Evolutionary conservation across 1,140 invertebrate species (phyloP), one percentile per base, ranked within the genome.

Genomic region (Drosophila tani): DNA sequence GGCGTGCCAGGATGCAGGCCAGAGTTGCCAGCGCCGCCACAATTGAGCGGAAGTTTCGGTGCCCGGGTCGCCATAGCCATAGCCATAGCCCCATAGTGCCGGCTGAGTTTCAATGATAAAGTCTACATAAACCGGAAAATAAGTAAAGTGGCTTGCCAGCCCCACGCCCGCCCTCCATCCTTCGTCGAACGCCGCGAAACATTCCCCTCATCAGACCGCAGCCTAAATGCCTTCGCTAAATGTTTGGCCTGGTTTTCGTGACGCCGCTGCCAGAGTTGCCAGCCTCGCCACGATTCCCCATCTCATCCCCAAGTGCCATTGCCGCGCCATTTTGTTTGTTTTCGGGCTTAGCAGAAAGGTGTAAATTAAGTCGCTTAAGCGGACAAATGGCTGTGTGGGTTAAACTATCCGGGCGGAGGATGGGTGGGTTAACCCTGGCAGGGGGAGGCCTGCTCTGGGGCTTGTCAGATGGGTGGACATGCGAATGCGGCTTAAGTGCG

Each of bases 61-160:
- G 68, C 68, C 67, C 69, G 46, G 70, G 68, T 73, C 65, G 68
- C 69, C 68, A 50, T 43, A 12, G 40, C 40, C 14, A 41, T 4
- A 38, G 17, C 17, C 50, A 53, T 29, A 29, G 27, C 27, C 27
- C 27, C 21, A 24, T 53, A 46, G 69, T 38, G 35, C 51, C 69
- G 70, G 70, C 68, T 73, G 67, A 77, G 65, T 82, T 81, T 82
- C 83, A 87, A 87, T 86, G 82, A 87, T 86, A 86, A 86, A 86
- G 82, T 82, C 82, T 70, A 86, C 82, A 86, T 87, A 86, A 86
- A 86, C 75, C 82, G 82, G 83, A 85, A 86, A 86, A 82, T 86
- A 81, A 86, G 83, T 86, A 86, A 86, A 86, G 79, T 86, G 82
- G 75, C 82, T 76, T 71, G 66, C 70, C 67, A 56, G n/a, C 51